Base-by-base conservation (phyloP, 2,113 vertebrate genomes). In the Cynoglossus semilaevis region DNA sequence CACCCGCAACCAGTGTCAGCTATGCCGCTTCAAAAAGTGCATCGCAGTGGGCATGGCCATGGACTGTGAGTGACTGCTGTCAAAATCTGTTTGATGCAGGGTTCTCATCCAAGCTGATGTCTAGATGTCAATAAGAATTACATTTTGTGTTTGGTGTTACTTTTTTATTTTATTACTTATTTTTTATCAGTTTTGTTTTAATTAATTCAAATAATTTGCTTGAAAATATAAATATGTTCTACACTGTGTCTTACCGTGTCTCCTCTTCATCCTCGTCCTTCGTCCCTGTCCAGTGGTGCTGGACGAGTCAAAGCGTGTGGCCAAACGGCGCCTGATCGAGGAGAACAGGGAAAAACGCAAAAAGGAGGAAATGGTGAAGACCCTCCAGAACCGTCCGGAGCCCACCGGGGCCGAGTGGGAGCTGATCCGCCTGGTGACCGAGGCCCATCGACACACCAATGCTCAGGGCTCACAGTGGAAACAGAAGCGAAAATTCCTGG, bases 391-490 rank as follows among this genome's bases (percentile, higher is more conserved):
- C 77, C 92, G 95, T 51, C 95, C 96, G 2, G 96, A 97, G 87
- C 97, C 97, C 83, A 95, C 88, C 15, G 88, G 90, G 0, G 88
- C 92, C 14, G 97, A 99, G 87, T 99, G 96, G 97, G 96, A 98
- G 63, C 88, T 99, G 75, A 98, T 99, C 88, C 95, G 90, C 7
- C 78, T 94, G 40, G 97, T 95, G 72, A 99, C 96, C 0, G 96
- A 98, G 50, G 97, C 97, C 58, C 97, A 99, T 59, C 92, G 93
- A 68, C 95, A 96, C 84, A 99, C 97, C 83, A 99, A 98, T 0
- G 96, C 97, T 88, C 97, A 99, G 92, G 97, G 97, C 84, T 92
- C 94, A 80, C 94, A 96, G 76, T 99, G 97, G 97, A 98, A 98
- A 82, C 95, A 99, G 91, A 96, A 96, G 65, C 93, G 96, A 88